These are phyloP conservation scores for Bombylius discolor DNA, from an alignment of 2,888 invertebrate genomes.

Conservation along the genomic window DNA sequence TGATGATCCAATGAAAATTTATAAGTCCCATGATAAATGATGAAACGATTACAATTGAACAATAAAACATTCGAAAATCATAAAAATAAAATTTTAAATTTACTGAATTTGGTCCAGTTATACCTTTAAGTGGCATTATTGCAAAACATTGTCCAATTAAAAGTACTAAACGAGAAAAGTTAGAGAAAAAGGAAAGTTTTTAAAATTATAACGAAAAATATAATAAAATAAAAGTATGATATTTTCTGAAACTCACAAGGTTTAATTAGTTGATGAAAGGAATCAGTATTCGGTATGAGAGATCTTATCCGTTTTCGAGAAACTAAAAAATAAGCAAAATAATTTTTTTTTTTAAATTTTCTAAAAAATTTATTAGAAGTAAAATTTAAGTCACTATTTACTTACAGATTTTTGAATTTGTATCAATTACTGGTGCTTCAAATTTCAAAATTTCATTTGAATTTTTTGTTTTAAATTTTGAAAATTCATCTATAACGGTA, in stretches of 20 bases:
- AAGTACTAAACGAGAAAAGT: slow-evolving; percentile 25
- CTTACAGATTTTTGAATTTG: no score
- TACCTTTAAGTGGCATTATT: slow-evolving; percentile 36
- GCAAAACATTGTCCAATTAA: slow-evolving; percentile 37
- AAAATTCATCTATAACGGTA: background rate
- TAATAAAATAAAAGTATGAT: background rate
- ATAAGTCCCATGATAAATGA: background rate
- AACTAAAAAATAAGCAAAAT: background rate
- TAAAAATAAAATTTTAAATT: background rate
- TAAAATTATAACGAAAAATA: background rate
- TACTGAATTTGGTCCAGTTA: slow-evolving; percentile 10
- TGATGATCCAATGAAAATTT: background rate
- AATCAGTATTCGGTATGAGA: background rate
- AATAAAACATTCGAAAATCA: background rate
- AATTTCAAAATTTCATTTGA: no score
- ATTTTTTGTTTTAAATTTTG: background rate
- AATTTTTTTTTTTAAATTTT: no score
- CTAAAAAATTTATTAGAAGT: no score
- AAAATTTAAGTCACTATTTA: no score
- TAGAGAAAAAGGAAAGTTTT: no score
- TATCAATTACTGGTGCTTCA: no score
- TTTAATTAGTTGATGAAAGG: background rate
- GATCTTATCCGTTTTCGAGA: background rate
- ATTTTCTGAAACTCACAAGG: background rate
- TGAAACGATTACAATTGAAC: background rate